Percentiles rank a stretch among this genome's conserved stretches.
Conservation (phyloP, 2,797 vertebrate genomes). For the Peromyscus nudipes region DNA sequence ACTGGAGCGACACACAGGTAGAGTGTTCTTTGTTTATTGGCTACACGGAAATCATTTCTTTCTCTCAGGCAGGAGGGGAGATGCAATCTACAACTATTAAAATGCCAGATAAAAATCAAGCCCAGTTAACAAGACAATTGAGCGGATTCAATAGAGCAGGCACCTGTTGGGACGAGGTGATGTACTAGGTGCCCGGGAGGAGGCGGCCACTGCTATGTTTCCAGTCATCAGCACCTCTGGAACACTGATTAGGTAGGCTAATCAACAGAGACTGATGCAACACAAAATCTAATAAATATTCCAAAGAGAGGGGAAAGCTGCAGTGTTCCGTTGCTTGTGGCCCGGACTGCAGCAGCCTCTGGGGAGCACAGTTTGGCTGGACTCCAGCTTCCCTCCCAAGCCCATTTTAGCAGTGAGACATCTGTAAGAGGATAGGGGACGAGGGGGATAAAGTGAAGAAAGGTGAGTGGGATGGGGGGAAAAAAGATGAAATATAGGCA, state of each 20-base stretch:
- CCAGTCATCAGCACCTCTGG: neutral
- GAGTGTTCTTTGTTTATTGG: neutral
- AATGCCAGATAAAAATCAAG: neutral
- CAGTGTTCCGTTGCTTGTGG: neutral
- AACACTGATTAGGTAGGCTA: slow-evolving; percentile 29
- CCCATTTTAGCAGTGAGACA: neutral
- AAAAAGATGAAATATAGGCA: neutral
- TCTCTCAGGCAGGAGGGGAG: neutral
- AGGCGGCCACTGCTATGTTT: neutral
- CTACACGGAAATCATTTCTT: slow-evolving; percentile 37
- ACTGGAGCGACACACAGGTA: neutral
- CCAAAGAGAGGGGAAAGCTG: neutral
- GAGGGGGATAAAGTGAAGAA: neutral
- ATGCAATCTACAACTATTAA: slow-evolving; percentile 58
- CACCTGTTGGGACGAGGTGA: neutral
- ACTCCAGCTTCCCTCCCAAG: neutral
- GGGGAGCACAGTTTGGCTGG: neutral
- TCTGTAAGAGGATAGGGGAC: neutral
- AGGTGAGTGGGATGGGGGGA: neutral
- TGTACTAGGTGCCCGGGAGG: neutral
- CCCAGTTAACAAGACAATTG: slow-evolving; percentile 20
- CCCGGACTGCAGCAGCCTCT: neutral
- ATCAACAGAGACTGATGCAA: slow-evolving; percentile 46
- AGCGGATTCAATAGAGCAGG: neutral
- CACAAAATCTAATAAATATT: slow-evolving; percentile 49